A percentile compares a stretch with the other conserved stretches of the same genome.
Evolutionary conservation across 2,113 vertebrate genomes (phyloP).

Genomic region (Tetrax tetrax): DNA sequence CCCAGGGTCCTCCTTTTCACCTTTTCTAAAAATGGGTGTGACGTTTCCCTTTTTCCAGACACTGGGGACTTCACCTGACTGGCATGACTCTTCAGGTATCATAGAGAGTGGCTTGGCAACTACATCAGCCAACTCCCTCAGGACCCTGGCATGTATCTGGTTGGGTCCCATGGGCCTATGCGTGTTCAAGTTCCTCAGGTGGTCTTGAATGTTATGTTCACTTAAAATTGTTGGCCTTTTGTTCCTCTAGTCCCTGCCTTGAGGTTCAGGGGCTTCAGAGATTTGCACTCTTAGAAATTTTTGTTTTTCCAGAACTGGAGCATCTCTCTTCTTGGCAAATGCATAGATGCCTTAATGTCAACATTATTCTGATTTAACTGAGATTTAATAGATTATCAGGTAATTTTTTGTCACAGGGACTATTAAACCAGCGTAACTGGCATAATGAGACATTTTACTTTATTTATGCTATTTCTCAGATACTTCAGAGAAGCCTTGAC

Average conservation of each 20-base stretch:
- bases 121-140: not conserved
- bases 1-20: not conserved
- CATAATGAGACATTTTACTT: not conserved
- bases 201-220: not conserved
- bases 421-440: not conserved
- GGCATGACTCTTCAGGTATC: not conserved
- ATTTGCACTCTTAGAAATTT: not conserved
- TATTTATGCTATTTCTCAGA: not conserved
- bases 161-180: not conserved
- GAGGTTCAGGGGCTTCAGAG: not conserved
- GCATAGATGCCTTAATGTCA: not conserved
- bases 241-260: not conserved
- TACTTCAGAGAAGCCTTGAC: not conserved
- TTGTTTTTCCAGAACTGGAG: not conserved
- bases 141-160: not conserved
- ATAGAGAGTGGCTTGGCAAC: not conserved
- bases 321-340: not conserved
- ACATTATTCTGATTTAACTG: not conserved
- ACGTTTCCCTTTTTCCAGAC: not conserved
- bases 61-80: not conserved
- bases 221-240: fast-evolving
- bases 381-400: not conserved
- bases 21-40: not conserved
- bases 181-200: not conserved
- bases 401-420: not conserved